A percentile compares a stretch with the other conserved stretches of the same genome.
These are phyloP conservation scores for Drosophila ambigua DNA, from an alignment of 1,140 invertebrate species.

Conservation along the genomic window DNA sequence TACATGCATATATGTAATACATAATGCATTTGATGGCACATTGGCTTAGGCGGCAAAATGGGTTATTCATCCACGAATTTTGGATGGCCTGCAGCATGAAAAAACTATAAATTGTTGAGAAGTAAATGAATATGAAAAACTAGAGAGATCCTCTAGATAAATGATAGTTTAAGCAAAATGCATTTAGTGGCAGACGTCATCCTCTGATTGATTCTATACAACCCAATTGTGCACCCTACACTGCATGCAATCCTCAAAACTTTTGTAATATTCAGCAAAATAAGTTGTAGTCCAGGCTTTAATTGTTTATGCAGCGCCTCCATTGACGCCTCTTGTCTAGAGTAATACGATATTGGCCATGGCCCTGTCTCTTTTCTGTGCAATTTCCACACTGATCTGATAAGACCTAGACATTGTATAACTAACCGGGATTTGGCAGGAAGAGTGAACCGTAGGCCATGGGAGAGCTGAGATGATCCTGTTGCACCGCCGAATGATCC, in stretches of 20 bases:
- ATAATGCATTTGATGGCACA: constrained; percentile 44
- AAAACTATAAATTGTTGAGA: background rate
- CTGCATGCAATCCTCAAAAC: constrained; percentile 58
- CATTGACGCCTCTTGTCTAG: constrained; percentile 65
- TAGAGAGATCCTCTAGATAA: background rate
- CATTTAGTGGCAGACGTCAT: no score
- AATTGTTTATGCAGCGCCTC: constrained; percentile 78
- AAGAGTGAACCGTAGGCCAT: constrained; percentile 77
- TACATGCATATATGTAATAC: constrained; percentile 55
- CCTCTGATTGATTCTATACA: constrained; percentile 4
- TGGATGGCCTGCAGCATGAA: background rate
- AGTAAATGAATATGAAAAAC: background rate
- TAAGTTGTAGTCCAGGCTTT: constrained; percentile 60
- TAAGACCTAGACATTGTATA: constrained; percentile 18
- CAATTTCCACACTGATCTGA: constrained; percentile 45
- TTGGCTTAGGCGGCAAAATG: constrained; percentile 7
- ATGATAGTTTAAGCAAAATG: background rate
- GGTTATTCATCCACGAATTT: constrained; percentile 7
- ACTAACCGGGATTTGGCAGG: constrained; percentile 77
- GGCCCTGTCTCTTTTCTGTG: constrained; percentile 20
- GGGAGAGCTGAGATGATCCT: constrained; percentile 79
- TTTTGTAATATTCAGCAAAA: constrained; percentile 71
- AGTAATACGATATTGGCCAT: constrained; percentile 54
- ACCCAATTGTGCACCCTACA: constrained; percentile 6
- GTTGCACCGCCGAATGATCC: constrained; percentile 74